Base-by-base conservation (phyloP, 2,113 vertebrate genomes). In the Monopterus albus region DNA sequence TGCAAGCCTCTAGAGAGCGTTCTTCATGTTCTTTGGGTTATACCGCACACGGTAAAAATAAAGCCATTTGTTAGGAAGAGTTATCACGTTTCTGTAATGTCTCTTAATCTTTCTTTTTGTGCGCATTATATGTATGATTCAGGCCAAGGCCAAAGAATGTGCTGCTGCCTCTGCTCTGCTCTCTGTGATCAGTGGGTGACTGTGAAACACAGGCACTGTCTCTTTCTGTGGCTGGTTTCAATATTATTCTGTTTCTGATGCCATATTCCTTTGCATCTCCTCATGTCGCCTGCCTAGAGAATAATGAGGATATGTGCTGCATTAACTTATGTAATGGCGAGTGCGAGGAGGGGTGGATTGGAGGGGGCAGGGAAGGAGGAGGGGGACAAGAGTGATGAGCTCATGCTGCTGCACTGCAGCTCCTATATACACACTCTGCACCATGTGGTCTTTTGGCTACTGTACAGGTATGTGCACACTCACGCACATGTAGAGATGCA, bases 391-490 rank as follows among this genome's bases (percentile, higher is more conserved):
- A 72, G 82, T 81, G 90, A 91, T 92, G 91, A 91, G 87, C 90
- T 92, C 90, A 92, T 90, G 89, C 75, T 91, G 88, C 88, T 90
- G 90, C 90, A 91, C 89, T 92, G 91, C 91, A 92, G 90, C 83
- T 82, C 79, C 82, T 60, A 66, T 62, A 58, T 38, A 83, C 79
- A 79, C 78, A 53, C 70, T 59, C 79, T 82, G 74, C 84, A 78
- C 73, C 59, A 75, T 70, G 72, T 88, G 82, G 57, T 73, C 18
- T 39, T 36, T 7, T 11, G 58, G 50, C 56, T 63, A n/a, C n/a
- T n/a, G n/a, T n/a, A n/a, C n/a, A n/a, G n/a, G n/a, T n/a, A 80
- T 35, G 56, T 53, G 55, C 53, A 35, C 63, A 2, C 53, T 66
- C 14, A 20, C 49, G 52, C 28, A 38, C 33, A 40, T 72, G 67